Conservation (phyloP, 1,140 invertebrate species). For the Meteorus sp. region DNA sequence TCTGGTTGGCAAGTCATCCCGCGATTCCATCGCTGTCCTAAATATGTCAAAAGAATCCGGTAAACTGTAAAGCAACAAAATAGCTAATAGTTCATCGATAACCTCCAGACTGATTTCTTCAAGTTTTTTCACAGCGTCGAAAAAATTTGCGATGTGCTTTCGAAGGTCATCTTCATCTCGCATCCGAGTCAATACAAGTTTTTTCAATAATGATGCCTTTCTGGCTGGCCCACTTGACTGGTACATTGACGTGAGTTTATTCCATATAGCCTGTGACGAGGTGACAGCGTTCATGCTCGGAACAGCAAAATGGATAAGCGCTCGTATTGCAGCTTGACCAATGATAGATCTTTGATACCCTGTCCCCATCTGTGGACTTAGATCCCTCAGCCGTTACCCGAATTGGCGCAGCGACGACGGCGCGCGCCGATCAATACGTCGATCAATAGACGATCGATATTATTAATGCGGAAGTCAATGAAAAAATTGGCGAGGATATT, state of each 20-base stretch:
- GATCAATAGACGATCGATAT: too few relatives aligned
- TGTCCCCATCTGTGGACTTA: too few relatives aligned
- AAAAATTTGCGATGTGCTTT: slow-evolving; percentile 20
- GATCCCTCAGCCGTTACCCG: too few relatives aligned
- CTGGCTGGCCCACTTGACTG: slow-evolving; percentile 27
- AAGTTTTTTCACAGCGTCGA: slow-evolving; percentile 17
- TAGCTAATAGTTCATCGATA: slow-evolving; percentile 17
- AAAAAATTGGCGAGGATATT: too few relatives aligned
- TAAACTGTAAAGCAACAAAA: slow-evolving; percentile 25
- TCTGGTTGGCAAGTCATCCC: slow-evolving; percentile 27
- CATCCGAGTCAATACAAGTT: slow-evolving; percentile 1
- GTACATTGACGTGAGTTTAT: slow-evolving; percentile 16
- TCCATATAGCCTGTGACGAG: slow-evolving; percentile 28
- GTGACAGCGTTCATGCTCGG: neutral
- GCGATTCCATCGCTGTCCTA: slow-evolving; percentile 25
- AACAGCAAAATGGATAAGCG: neutral
- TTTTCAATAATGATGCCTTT: slow-evolving; percentile 23
- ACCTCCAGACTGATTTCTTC: slow-evolving; percentile 20
- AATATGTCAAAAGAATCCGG: slow-evolving; percentile 25
- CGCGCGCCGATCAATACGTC: too few relatives aligned
- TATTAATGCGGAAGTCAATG: too few relatives aligned
- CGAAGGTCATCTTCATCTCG: slow-evolving; percentile 16
- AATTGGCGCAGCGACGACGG: too few relatives aligned
- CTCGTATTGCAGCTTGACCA: too few relatives aligned
- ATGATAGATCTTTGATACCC: too few relatives aligned